These are phyloP conservation scores for Cassiopea xamachana DNA, from an alignment of 30 jellyfish, hydroid and myxozoan species.

Conservation along the genomic window DNA sequence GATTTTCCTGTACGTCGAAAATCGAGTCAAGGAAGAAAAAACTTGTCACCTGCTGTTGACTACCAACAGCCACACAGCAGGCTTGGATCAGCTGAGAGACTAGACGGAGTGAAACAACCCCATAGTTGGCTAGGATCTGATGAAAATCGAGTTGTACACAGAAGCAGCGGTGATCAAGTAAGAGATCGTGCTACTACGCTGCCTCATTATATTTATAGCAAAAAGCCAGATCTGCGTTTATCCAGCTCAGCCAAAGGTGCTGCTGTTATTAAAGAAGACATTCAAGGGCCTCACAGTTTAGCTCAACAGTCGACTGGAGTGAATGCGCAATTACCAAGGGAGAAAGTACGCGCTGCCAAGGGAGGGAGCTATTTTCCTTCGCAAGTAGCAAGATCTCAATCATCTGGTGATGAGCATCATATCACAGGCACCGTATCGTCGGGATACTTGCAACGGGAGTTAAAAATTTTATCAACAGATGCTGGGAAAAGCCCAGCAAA, in stretches of 20 bases:
- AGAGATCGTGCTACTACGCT: slow-evolving; percentile 24
- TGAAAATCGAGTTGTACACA: slow-evolving; percentile 41
- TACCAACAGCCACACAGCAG: slow-evolving; percentile 77
- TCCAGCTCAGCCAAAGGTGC: slow-evolving; percentile 54
- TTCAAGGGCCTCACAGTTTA: slow-evolving; percentile 45
- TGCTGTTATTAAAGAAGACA: slow-evolving; percentile 65
- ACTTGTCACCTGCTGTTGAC: slow-evolving; percentile 57
- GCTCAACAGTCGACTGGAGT: slow-evolving; percentile 70
- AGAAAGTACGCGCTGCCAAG: slow-evolving; percentile 55
- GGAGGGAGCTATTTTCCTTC: slow-evolving; percentile 52
- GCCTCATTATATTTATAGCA: slow-evolving; percentile 29
- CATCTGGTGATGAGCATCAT: slow-evolving; percentile 23
- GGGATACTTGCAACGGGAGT: slow-evolving; percentile 25
- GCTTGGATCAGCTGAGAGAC: slow-evolving; percentile 60
- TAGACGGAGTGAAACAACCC: slow-evolving; percentile 65
- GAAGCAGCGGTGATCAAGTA: slow-evolving; percentile 58
- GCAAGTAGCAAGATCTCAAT: slow-evolving; percentile 49
- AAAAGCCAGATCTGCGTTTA: slow-evolving; percentile 44
- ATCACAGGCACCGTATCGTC: slow-evolving; percentile 5
- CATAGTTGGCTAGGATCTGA: slow-evolving; percentile 67
- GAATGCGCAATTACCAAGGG: slow-evolving; percentile 72
- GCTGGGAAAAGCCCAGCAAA: slow-evolving; percentile 66
- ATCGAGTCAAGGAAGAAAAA: slow-evolving; percentile 58
- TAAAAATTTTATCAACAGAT: slow-evolving; percentile 30
- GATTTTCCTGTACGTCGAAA: slow-evolving; percentile 70